phyloP scores from a whole-genome alignment of 2,113 vertebrate genomes.

The Centropus unirufus region DNA sequence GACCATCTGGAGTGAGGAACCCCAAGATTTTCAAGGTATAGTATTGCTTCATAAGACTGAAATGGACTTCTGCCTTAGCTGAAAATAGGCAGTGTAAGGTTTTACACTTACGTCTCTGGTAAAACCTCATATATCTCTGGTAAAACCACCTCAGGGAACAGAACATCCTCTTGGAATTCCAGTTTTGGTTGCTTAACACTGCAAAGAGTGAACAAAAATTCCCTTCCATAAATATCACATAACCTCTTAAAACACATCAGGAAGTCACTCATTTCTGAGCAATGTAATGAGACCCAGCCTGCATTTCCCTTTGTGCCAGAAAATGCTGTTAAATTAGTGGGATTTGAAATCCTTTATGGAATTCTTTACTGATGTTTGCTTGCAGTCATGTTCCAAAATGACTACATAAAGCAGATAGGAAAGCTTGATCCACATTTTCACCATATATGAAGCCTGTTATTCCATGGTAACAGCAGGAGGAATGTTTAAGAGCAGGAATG shows the following conservation, averaged over 20 bases:
- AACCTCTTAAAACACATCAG: neutral
- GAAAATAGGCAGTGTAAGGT: neutral
- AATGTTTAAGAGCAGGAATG: neutral
- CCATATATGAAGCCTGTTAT: neutral
- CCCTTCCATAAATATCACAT: neutral
- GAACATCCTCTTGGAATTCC: neutral
- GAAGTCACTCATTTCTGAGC: neutral
- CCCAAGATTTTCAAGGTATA: conserved; percentile 72
- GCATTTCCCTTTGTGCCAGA: neutral
- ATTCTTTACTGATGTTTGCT: neutral
- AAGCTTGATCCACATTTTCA: neutral
- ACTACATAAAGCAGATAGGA: neutral
- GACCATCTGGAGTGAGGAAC: conserved; percentile 54
- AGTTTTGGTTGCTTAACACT: neutral
- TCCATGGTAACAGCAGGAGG: neutral
- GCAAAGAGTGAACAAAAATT: neutral
- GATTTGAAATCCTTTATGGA: neutral
- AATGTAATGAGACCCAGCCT: neutral
- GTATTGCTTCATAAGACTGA: neutral
- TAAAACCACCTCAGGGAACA: neutral
- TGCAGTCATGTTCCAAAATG: neutral
- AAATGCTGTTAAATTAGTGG: neutral
- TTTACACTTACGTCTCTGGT: neutral
- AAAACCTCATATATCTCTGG: neutral
- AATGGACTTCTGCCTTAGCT: neutral